Evolutionary conservation across 2,797 vertebrate genomes (phyloP), one percentile per base, ranked within the genome.

Genomic region (Psittacula echo): DNA sequence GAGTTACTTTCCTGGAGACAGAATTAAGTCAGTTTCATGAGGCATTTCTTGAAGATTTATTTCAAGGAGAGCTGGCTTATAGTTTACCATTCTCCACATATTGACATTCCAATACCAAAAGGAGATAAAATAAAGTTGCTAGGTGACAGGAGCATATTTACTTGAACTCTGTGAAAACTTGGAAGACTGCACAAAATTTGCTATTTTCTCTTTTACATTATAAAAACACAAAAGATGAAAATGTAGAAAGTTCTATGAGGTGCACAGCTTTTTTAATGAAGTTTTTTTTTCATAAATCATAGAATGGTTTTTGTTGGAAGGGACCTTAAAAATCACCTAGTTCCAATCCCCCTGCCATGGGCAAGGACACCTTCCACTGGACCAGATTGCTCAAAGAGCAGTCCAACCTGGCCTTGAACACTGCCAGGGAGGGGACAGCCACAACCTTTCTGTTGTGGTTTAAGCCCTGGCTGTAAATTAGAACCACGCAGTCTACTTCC

Each of bases 81-180:
- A 88, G 45, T 73, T 84, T 84, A 75, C n/a, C 20, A 42, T 85
- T 91, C 50, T 85, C 39, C 41, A 39, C 14, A 26, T 94, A 79
- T 42, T 79, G 88, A 76, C 71, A 81, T 82, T 90, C 27, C 66
- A 76, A 84, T 85, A 71, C 3, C 15, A 51, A 94, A 87, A 82
- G 26, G 51, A 56, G 44, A 73, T 67, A 95, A 94, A 96, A 85
- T 65, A 83, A 95, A 91, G 62, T 76, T 88, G 39, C 27, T 61
- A 45, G 30, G 74, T 93, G 74, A 92, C 60, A 82, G 65, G 6
- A 64, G 26, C 7, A 19, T 71, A 70, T 64, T 94, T 91, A 45
- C 30, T 75, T 44, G 50, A 76, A 51, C 27, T 20, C 39, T 51
- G 42, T 8, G 70, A 75, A 87, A 86, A 21, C 16, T 29, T 15